These are phyloP conservation scores for Neuroscelio doddi DNA, from an alignment of 2,888 invertebrate species.

Conservation along the genomic window DNA sequence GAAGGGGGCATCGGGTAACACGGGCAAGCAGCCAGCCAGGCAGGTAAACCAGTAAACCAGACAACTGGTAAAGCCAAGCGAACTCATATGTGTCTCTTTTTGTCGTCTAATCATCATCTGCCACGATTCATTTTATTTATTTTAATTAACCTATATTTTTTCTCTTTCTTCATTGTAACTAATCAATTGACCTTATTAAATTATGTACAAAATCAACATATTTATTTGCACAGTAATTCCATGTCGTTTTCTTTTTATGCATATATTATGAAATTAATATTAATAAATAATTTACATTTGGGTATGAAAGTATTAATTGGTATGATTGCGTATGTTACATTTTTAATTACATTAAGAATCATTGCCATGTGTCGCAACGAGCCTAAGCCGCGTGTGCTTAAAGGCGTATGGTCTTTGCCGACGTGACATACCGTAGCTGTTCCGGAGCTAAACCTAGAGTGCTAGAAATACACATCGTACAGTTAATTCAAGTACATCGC, in stretches of 20 bases:
- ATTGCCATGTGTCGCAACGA: constrained; percentile 19
- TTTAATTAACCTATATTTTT: no score
- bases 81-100: neutral
- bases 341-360: neutral
- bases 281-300: no score
- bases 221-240: no score
- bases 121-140: no score
- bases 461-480: constrained; percentile 64
- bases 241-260: no score
- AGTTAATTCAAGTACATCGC: constrained; percentile 66
- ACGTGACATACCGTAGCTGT: constrained; percentile 61
- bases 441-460: constrained; percentile 64
- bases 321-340: no score
- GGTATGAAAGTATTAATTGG: no score
- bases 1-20: constrained; percentile 68
- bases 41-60: constrained; percentile 44
- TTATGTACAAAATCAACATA: no score
- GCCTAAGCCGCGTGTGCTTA: constrained; percentile 25
- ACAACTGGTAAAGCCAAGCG: constrained; percentile 23
- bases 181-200: no score
- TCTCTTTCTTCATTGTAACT: no score
- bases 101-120: constrained; percentile 2
- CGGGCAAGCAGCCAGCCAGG: constrained; percentile 57
- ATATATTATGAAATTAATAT: no score
- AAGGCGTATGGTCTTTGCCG: constrained; percentile 47